These are phyloP conservation scores for Ceraclea dissimilis DNA, from an alignment of 2,888 invertebrate genomes.

Conservation along the genomic window DNA sequence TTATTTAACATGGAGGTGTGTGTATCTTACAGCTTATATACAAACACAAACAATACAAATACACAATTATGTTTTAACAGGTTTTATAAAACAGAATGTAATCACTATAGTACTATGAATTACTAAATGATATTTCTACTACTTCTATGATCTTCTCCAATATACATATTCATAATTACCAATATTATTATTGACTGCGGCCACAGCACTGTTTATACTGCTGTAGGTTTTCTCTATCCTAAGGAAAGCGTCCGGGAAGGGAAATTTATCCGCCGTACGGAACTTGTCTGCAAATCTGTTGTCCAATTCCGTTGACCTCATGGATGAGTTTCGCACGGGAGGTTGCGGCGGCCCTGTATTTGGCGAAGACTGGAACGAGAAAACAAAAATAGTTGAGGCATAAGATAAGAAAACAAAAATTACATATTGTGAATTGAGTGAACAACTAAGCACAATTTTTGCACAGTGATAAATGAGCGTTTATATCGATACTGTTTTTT, in stretches of 20 bases:
- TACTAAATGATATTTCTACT: too few relatives aligned
- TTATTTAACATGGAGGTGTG: too few relatives aligned
- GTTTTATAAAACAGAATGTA: too few relatives aligned
- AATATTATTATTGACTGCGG: constrained; percentile 1
- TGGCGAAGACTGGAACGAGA: constrained; percentile 16
- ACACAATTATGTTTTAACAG: too few relatives aligned
- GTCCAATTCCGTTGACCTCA: constrained; percentile 58
- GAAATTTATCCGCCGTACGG: constrained; percentile 54
- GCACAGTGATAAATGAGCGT: not conserved
- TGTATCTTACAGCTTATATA: too few relatives aligned
- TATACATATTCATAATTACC: not conserved
- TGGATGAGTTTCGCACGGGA: constrained; percentile 57
- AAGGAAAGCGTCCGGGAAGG: constrained; percentile 61
- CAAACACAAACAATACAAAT: too few relatives aligned
- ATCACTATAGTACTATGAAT: too few relatives aligned
- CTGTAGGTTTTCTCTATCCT: constrained; percentile 61
- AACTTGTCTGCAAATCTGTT: constrained; percentile 60
- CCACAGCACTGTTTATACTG: constrained; percentile 45
- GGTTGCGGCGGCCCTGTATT: constrained; percentile 41
- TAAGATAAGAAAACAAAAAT: too few relatives aligned
- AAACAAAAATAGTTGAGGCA: not conserved
- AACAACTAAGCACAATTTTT: not conserved
- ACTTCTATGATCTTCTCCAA: not conserved
- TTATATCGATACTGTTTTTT: too few relatives aligned
- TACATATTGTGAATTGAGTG: too few relatives aligned